phyloP scores from a whole-genome alignment of 2,113 vertebrate species.

The Pitta sordida region DNA sequence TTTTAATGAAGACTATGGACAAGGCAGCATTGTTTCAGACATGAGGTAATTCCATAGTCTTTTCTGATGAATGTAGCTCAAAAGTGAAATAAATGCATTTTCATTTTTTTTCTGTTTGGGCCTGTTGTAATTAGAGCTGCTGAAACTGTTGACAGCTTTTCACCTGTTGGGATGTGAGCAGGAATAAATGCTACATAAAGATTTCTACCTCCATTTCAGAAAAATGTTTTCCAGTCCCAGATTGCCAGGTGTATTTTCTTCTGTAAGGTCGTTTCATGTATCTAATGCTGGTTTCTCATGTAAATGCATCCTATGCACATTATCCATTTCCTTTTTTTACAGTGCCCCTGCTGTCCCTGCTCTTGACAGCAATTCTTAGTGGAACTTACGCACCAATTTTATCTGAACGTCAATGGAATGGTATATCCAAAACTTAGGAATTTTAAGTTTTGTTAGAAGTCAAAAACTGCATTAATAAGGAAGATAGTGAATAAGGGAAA shows the following conservation, averaged over 20 bases:
- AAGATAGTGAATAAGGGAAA: not conserved
- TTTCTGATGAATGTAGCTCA: not conserved
- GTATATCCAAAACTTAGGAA: not conserved
- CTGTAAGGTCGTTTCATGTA: not conserved
- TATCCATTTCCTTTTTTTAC: not conserved
- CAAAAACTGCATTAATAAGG: not conserved
- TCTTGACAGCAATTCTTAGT: not conserved
- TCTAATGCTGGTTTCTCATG: not conserved
- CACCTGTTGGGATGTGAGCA: not conserved
- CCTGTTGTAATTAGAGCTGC: not conserved
- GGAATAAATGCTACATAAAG: not conserved
- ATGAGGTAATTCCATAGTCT: not conserved
- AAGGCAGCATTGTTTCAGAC: not conserved
- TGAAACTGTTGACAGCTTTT: not conserved
- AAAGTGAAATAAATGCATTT: not conserved
- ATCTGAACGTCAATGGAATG: not conserved
- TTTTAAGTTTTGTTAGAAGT: not conserved
- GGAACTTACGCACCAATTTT: not conserved
- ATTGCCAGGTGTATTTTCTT: not conserved
- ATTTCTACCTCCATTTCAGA: not conserved
- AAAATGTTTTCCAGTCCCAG: not conserved
- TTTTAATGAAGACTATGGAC: not conserved
- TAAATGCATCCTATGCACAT: not conserved
- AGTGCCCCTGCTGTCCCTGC: accelerated
- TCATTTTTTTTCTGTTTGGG: not conserved